phyloP scores from a whole-genome alignment of 2,888 invertebrate genomes.

The Conops quadrifasciatus region DNA sequence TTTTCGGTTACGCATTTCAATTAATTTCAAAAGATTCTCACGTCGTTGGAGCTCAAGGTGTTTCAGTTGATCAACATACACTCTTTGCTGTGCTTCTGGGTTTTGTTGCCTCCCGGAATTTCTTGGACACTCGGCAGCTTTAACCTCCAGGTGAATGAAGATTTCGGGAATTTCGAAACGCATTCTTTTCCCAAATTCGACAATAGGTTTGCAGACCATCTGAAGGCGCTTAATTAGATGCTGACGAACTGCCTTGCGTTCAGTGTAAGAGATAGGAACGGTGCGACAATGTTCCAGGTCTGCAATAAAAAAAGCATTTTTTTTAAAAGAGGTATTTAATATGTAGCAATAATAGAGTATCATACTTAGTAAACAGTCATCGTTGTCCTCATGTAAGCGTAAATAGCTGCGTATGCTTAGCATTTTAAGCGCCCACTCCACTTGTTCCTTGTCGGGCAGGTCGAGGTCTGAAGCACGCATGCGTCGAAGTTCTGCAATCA shows the following conservation, averaged over 20 bases:
- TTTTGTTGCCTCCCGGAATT: neutral
- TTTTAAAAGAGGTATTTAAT: neutral
- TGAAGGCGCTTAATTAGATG: slow-evolving; percentile 46
- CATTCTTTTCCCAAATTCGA: slow-evolving; percentile 49
- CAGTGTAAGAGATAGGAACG: slow-evolving; percentile 51
- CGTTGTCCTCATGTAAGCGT: slow-evolving; percentile 39
- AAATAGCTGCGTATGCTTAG: slow-evolving; percentile 43
- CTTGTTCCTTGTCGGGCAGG: slow-evolving; percentile 42
- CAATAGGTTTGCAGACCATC: slow-evolving; percentile 46
- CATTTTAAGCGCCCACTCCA: slow-evolving; percentile 40
- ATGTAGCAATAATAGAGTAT: neutral
- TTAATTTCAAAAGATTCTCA: slow-evolving; percentile 47
- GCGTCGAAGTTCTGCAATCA: slow-evolving; percentile 50
- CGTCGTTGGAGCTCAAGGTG: slow-evolving; percentile 54
- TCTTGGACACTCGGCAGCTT: neutral
- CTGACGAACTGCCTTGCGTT: slow-evolving; percentile 55
- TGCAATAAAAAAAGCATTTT: slow-evolving; percentile 19
- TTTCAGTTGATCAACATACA: slow-evolving; percentile 43
- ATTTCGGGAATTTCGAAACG: slow-evolving; percentile 53
- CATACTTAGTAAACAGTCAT: slow-evolving; percentile 42
- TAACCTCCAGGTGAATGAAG: slow-evolving; percentile 33
- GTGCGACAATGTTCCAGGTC: slow-evolving; percentile 33
- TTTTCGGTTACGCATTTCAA: slow-evolving; percentile 51
- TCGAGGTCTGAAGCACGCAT: slow-evolving; percentile 39
- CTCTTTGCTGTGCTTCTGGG: neutral